Evolutionary conservation across 2,888 invertebrate genomes (phyloP).

Genomic region (Nesidiocoris tenuis): DNA sequence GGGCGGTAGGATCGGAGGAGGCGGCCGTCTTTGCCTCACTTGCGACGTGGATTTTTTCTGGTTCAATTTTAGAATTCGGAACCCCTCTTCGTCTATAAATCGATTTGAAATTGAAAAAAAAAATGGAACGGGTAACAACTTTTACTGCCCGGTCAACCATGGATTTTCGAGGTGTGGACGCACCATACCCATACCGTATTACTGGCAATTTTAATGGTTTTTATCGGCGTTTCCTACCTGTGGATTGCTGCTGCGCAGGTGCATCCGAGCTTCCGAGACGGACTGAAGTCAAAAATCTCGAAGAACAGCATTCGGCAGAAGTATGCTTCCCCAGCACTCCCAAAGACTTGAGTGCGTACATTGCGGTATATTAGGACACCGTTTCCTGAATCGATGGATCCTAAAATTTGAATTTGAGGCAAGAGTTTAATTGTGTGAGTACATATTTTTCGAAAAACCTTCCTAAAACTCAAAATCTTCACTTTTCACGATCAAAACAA

Average conservation of each 20-base stretch:
- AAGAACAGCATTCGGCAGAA: constrained; percentile 2
- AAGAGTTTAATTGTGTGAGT: too few species aligned
- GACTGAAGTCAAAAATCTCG: neutral
- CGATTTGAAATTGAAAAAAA: neutral
- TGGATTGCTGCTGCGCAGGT: neutral
- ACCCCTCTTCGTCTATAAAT: constrained; percentile 55
- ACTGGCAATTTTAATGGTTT: neutral
- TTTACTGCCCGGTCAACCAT: too few species aligned
- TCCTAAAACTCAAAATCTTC: too few species aligned
- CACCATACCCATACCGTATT: too few species aligned
- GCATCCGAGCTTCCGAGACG: constrained; percentile 2
- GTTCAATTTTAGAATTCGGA: constrained; percentile 59
- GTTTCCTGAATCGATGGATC: too few species aligned
- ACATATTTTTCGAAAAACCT: too few species aligned
- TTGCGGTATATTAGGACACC: too few species aligned
- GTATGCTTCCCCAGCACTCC: neutral
- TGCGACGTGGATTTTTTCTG: constrained; percentile 55
- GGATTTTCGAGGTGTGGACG: too few species aligned
- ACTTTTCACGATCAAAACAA: too few species aligned
- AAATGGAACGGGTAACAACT: too few species aligned
- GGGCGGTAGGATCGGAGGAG: constrained; percentile 57
- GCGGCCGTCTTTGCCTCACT: constrained; percentile 52
- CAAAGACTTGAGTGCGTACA: neutral
- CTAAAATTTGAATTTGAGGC: too few species aligned
- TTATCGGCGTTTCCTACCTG: constrained; percentile 1